Percentiles rank a stretch among this genome's conserved stretches.
Evolutionary conservation across 2,888 invertebrate species (phyloP).

Genomic region (Bibio marci): DNA sequence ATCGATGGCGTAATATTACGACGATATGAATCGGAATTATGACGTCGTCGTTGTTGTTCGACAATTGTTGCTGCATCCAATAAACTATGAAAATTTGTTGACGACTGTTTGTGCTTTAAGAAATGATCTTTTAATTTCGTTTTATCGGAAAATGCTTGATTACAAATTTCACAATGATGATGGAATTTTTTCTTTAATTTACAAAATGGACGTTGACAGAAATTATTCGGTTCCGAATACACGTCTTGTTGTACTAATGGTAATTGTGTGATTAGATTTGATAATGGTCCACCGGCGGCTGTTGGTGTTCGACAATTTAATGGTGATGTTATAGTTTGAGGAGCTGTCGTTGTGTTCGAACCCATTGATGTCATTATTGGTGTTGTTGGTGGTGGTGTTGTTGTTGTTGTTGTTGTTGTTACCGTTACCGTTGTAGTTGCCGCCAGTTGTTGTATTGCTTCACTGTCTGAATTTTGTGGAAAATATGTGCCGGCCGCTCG

Average conservation of each 20-base stretch:
- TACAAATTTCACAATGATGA: constrained; percentile 64
- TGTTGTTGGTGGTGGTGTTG: not conserved
- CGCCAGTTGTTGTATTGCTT: constrained; percentile 1
- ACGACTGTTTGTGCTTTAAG: constrained; percentile 13
- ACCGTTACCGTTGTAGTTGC: not conserved
- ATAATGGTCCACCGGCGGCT: not conserved
- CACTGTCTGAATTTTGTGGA: constrained; percentile 20
- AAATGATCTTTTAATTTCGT: constrained; percentile 13
- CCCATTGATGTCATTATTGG: constrained; percentile 1
- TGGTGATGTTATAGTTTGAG: constrained; percentile 1
- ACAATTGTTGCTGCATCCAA: not conserved
- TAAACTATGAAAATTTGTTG: constrained; percentile 5
- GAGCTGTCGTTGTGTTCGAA: not conserved
- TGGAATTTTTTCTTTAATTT: constrained; percentile 62
- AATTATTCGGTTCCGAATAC: not conserved
- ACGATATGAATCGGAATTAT: not conserved
- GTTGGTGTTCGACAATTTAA: not conserved
- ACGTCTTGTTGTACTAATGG: not conserved
- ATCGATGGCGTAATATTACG: not conserved
- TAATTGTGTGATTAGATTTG: not conserved
- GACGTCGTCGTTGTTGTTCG: not conserved
- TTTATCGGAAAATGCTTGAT: constrained; percentile 31
- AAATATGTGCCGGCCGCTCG: constrained; percentile 27
- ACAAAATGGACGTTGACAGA: constrained; percentile 60
- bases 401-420: constrained; percentile 12